A percentile compares a stretch with the other conserved stretches of the same genome.
Evolutionary conservation across 2,888 invertebrate genomes (phyloP).

Genomic region (Ormyrus labotus): DNA sequence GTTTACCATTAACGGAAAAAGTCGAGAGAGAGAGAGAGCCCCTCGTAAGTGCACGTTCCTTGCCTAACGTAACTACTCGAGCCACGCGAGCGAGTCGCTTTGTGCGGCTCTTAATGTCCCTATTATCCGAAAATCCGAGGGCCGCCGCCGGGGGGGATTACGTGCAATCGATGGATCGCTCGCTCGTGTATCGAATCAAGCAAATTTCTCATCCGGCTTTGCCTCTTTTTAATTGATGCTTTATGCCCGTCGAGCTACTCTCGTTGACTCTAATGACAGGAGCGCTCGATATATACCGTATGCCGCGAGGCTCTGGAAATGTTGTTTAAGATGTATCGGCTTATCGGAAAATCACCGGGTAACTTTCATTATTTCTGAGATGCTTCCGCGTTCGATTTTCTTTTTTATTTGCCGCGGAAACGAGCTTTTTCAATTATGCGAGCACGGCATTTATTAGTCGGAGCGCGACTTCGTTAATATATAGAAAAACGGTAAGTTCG

Average conservation of each 20-base stretch:
- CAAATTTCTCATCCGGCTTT: background rate
- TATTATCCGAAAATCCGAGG: conserved; percentile 43
- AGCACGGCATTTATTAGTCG: too few relatives aligned
- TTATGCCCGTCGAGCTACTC: background rate
- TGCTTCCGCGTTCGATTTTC: too few relatives aligned
- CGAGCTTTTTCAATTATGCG: too few relatives aligned
- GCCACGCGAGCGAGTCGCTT: conserved; percentile 9
- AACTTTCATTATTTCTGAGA: too few relatives aligned
- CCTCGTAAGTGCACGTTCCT: conserved; percentile 15
- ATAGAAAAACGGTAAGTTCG: too few relatives aligned
- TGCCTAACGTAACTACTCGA: conserved; percentile 5
- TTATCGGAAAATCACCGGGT: too few relatives aligned
- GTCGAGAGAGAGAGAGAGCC: conserved; percentile 5
- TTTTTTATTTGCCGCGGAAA: too few relatives aligned
- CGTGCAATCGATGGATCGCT: conserved; percentile 33
- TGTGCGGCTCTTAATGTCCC: conserved; percentile 22
- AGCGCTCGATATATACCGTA: background rate
- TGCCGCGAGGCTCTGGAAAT: too few relatives aligned
- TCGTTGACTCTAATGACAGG: conserved; percentile 3
- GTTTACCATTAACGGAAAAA: conserved; percentile 31
- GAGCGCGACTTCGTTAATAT: too few relatives aligned
- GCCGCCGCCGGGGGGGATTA: background rate
- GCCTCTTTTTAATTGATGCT: conserved; percentile 11
- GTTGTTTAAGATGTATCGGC: too few relatives aligned
- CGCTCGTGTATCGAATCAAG: conserved; percentile 18